These are phyloP conservation scores for Bursaphelenchus okinawaensis DNA, from an alignment of 2,888 invertebrate genomes.

Conservation along the genomic window DNA sequence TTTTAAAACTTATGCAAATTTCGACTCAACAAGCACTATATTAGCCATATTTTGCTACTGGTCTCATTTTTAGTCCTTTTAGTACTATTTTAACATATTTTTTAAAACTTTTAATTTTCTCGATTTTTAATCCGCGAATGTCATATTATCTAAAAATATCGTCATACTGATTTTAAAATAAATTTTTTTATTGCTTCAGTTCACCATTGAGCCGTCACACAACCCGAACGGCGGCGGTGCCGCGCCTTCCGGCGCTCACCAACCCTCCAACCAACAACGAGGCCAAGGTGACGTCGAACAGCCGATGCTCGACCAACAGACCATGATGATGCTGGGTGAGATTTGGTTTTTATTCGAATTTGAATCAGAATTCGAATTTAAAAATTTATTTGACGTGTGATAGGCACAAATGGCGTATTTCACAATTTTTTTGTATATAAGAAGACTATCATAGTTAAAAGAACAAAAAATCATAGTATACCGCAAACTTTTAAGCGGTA, in stretches of 20 bases:
- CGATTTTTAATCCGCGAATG: too few species aligned
- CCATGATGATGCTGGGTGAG: slow-evolving; percentile 14
- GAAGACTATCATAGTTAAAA: neutral
- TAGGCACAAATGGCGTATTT: neutral
- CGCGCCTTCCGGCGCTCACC: neutral
- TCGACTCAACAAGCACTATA: too few species aligned
- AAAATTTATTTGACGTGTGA: neutral
- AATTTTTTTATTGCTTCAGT: too few species aligned
- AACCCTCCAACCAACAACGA: neutral
- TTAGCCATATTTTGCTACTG: too few species aligned
- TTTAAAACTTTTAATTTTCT: too few species aligned
- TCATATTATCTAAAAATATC: too few species aligned
- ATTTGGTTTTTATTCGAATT: neutral
- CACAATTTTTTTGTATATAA: neutral
- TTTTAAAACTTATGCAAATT: too few species aligned
- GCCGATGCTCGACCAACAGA: slow-evolving; percentile 6
- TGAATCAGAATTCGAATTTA: neutral
- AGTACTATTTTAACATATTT: too few species aligned
- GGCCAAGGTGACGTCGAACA: neutral
- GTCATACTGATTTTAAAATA: too few species aligned
- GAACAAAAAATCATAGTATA: neutral
- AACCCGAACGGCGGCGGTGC: slow-evolving; percentile 12
- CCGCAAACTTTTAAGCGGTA: too few species aligned
- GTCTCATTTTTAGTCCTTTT: too few species aligned
- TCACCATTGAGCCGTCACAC: slow-evolving; percentile 12